phyloP scores from a whole-genome alignment of 2,113 vertebrate genomes.

The Carollia perspicillata region DNA sequence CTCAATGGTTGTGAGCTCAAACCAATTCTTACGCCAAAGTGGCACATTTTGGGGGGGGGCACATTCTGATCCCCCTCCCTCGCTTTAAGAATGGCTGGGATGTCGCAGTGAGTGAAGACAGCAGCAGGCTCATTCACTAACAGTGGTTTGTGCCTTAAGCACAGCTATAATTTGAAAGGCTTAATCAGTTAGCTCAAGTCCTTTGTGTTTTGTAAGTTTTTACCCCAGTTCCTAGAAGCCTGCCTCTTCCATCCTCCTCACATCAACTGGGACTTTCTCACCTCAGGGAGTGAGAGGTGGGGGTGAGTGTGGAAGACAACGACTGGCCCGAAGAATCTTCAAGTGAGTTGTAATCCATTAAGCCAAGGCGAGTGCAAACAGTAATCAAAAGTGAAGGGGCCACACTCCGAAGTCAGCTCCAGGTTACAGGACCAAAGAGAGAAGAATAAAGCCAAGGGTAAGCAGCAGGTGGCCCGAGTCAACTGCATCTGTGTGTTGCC shows the following conservation, averaged over 20 bases:
- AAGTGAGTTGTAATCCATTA: not conserved
- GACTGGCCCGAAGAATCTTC: not conserved
- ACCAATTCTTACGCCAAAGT: not conserved
- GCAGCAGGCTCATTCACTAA: not conserved
- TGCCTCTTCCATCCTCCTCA: not conserved
- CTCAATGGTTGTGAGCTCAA: not conserved
- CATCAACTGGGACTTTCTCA: not conserved
- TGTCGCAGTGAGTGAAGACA: accelerated
- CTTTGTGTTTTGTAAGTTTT: not conserved
- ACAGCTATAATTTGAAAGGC: not conserved
- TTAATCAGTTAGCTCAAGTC: not conserved
- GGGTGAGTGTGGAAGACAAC: not conserved
- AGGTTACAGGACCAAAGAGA: not conserved
- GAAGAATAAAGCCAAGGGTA: not conserved
- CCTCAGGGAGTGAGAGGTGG: not conserved
- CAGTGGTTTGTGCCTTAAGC: not conserved
- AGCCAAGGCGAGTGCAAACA: not conserved
- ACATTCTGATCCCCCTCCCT: not conserved
- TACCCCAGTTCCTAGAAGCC: not conserved
- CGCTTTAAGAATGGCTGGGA: not conserved
- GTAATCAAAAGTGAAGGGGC: not conserved
- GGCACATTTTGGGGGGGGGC: too few species aligned
- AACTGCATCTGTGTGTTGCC: too few species aligned
- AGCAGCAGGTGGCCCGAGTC: not conserved
- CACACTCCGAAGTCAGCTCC: not conserved